Conservation (phyloP, 2,888 invertebrate species). For the Nipponacmea schrenckii region DNA sequence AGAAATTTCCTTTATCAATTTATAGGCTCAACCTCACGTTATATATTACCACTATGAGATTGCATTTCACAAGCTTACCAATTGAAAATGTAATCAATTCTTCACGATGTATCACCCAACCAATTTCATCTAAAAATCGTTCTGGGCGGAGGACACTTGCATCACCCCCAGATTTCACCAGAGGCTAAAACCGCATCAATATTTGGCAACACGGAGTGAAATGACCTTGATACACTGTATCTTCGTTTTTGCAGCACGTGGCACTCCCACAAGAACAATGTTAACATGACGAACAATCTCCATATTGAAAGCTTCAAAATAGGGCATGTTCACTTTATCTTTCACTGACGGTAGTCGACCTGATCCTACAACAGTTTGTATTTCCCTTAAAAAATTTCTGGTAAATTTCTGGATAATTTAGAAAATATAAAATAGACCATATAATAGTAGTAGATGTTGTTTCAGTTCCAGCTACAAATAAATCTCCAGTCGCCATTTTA, state of each 20-base stretch:
- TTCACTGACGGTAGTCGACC: constrained; percentile 33
- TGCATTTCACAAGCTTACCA: constrained; percentile 18
- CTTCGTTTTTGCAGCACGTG: constrained; percentile 42
- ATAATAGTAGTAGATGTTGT: constrained; percentile 87
- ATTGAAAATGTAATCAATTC: constrained; percentile 38
- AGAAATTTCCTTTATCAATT: no score
- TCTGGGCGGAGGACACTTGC: constrained; percentile 49
- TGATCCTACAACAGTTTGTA: constrained; percentile 60
- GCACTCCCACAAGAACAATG: constrained; percentile 41
- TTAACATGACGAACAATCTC: constrained; percentile 49
- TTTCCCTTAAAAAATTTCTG: constrained; percentile 35
- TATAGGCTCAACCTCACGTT: no score
- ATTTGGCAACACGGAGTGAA: constrained; percentile 54
- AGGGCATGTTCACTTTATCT: constrained; percentile 39
- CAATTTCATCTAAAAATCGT: constrained; percentile 40
- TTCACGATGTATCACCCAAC: constrained; percentile 25
- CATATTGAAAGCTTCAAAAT: constrained; percentile 52
- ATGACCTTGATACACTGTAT: constrained; percentile 49
- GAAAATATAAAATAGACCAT: constrained; percentile 84
- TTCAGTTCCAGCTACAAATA: constrained; percentile 69
- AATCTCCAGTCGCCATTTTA: constrained; percentile 32
- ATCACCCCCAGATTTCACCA: constrained; percentile 37
- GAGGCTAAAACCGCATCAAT: constrained; percentile 46
- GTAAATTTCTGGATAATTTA: constrained; percentile 76
- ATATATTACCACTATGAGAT: no score